Conservation (phyloP, 1,140 invertebrate species). For the Drosophila biarmipes region DNA sequence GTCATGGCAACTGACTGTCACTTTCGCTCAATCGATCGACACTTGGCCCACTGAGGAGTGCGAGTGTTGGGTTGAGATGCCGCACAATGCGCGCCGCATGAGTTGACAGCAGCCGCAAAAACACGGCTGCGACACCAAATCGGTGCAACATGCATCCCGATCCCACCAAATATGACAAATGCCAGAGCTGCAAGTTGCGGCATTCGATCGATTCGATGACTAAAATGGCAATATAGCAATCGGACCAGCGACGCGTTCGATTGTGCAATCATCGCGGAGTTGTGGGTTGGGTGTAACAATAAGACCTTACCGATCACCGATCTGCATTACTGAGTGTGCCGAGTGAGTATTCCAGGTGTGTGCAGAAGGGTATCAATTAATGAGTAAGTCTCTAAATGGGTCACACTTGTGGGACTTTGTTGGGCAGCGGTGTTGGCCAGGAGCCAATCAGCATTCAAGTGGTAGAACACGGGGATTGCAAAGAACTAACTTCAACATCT, state of each 20-base stretch:
- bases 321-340: constrained; percentile 44
- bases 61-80: constrained; percentile 56
- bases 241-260: constrained; percentile 31
- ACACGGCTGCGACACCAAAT: constrained; percentile 55
- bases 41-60: constrained; percentile 38
- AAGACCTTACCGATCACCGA: constrained; percentile 30
- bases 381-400: constrained; percentile 39
- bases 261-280: constrained; percentile 59
- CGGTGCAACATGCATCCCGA: constrained; percentile 67
- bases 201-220: constrained; percentile 62
- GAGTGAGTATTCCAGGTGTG: constrained; percentile 31
- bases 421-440: constrained; percentile 11
- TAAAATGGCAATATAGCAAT: constrained; percentile 66
- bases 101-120: constrained; percentile 58
- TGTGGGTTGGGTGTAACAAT: constrained; percentile 46
- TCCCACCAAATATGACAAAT: constrained; percentile 77
- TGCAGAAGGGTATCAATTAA: constrained; percentile 30
- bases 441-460: not conserved
- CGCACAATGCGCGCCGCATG: constrained; percentile 56
- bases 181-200: constrained; percentile 66
- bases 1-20: constrained; percentile 62
- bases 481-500: not conserved
- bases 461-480: not conserved
- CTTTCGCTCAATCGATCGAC: constrained; percentile 63
- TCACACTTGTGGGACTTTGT: constrained; percentile 48